Evolutionary conservation across 2,797 vertebrate species (phyloP).

Genomic region (Poecile montanus): DNA sequence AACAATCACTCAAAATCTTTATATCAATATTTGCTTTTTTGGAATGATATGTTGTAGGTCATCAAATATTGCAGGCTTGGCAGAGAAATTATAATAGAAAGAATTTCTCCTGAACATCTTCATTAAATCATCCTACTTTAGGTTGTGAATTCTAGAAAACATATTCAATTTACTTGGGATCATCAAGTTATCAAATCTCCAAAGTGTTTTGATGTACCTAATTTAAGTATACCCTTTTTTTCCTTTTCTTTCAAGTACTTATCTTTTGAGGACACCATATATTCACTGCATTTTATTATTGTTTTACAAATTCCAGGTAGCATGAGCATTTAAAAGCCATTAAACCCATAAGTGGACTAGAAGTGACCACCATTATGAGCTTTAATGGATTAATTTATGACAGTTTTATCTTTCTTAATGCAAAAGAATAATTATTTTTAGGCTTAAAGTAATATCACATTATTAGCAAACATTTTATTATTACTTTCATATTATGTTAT

Average conservation of each 20-base stretch:
- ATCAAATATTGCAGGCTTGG: background rate
- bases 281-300: background rate
- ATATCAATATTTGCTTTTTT: background rate
- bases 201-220: background rate
- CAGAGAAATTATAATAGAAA: background rate
- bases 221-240: background rate
- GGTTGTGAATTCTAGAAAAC: background rate
- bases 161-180: background rate
- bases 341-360: background rate
- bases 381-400: background rate
- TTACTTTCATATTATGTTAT: background rate
- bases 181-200: background rate
- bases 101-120: background rate
- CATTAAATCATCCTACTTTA: background rate
- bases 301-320: background rate
- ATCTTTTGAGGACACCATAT: background rate
- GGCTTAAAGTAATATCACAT: background rate
- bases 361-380: background rate
- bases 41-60: background rate
- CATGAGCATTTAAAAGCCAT: background rate
- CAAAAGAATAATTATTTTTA: background rate
- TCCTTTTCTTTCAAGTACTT: background rate
- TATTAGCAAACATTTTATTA: background rate
- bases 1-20: background rate
- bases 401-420: background rate